Evolutionary conservation across 35 echinoderm and acorn worm genomes (phyloP), one percentile per base, ranked within the genome.

Genomic region (Apostichopus parvimensis): DNA sequence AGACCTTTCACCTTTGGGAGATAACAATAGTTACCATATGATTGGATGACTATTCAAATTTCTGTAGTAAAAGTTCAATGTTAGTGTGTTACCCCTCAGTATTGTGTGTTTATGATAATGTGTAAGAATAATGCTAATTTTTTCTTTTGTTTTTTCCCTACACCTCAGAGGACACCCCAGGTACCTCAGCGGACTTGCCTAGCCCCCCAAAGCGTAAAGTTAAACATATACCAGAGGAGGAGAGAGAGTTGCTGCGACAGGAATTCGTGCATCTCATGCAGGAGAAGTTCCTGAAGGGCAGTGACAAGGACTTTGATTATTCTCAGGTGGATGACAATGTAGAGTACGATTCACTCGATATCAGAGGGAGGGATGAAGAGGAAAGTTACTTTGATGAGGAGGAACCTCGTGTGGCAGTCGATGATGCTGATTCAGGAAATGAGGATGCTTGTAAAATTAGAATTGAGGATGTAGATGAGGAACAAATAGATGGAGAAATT

Each of bases 311-410:
- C 73, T 98, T 98, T 95, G 92, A 98, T 75, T 98, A 98, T 56
- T 82, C 82, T 6, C 87, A 73, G n/a, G 94, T 98, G 14, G 96
- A 98, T 65, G 54, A 79, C 71, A 98, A 98, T 72, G 79, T 58
- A 64, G 96, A 98, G 73, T 98, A 98, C 79, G 96, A 98, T 77
- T 98, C 96, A 9, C 15, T 98, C 1, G 94, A 82, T 75, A 95
- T 94, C 9, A 91, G 96, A 79, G 79, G 68, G 13, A 83, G 91
- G 77, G 96, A 98, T 82, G 96, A 98, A 70, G 94, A 98, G 26
- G 96, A 98, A 87, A 95, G 90, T 17, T 98, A 98, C 77, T 98
- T 98, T 94, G 96, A 98, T 91, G 78, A 95, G 76, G 96, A 98
- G 21, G 89, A 79, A 25, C 75, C 92, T 20, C 66, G 21, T 86